Percentiles rank a stretch among this genome's conserved stretches.
These are phyloP conservation scores for Lasioglossum calceatum DNA, from an alignment of 2,888 invertebrate species.

Conservation along the genomic window DNA sequence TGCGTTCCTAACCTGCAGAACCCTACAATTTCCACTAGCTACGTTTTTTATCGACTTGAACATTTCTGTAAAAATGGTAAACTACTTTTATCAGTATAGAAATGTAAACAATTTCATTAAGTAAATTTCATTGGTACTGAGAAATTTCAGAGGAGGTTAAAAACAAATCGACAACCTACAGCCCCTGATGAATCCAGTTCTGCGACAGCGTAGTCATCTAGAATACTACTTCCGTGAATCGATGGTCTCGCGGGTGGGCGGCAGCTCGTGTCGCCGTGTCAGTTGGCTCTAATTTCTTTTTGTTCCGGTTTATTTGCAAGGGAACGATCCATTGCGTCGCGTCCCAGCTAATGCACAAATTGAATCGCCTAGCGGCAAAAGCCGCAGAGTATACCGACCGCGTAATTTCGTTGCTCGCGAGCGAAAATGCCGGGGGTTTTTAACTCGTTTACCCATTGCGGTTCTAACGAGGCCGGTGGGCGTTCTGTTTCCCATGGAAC, in stretches of 20 bases:
- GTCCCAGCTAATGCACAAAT: slow-evolving; percentile 64
- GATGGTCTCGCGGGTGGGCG: background rate
- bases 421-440: slow-evolving; percentile 68
- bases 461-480: slow-evolving; percentile 64
- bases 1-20: too few species aligned
- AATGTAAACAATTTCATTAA: too few species aligned
- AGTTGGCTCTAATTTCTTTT: slow-evolving; percentile 40
- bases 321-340: slow-evolving; percentile 54
- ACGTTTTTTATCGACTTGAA: background rate
- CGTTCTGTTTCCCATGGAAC: slow-evolving; percentile 31
- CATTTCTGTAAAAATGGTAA: too few species aligned
- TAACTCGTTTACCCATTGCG: slow-evolving; percentile 69
- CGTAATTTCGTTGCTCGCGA: slow-evolving; percentile 66
- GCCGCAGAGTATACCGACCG: slow-evolving; percentile 62
- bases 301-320: slow-evolving; percentile 56
- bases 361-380: slow-evolving; percentile 66
- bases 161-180: background rate
- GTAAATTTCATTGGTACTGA: too few species aligned
- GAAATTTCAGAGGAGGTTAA: background rate
- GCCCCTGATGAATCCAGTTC: background rate
- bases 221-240: background rate
- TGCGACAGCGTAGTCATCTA: background rate
- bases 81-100: too few species aligned
- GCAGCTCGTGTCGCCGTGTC: background rate
- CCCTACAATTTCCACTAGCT: background rate